These are phyloP conservation scores for Kryptolebias marmoratus DNA, from an alignment of 2,113 vertebrate species.

Conservation along the genomic window DNA sequence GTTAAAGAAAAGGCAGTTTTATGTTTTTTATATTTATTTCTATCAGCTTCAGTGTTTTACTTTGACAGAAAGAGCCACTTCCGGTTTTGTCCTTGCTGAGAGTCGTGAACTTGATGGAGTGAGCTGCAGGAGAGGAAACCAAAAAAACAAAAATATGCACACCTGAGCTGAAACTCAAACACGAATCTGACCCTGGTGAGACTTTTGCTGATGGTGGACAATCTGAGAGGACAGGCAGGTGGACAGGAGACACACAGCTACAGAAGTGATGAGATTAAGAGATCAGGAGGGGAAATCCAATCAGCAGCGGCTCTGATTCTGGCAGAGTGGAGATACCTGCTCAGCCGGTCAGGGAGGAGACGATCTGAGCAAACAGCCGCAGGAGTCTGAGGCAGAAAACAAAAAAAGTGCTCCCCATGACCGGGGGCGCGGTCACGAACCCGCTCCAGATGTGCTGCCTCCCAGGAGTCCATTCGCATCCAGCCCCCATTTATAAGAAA, in stretches of 20 bases:
- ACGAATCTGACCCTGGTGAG: not conserved
- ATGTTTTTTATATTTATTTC: no score
- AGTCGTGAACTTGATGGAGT: not conserved
- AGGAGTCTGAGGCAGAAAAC: not conserved
- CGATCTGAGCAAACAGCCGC: not conserved
- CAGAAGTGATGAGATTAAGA: slow-evolving; percentile 60
- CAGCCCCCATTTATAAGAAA: no score
- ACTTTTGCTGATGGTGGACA: not conserved
- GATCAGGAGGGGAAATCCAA: slow-evolving; percentile 52
- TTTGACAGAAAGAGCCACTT: slow-evolving; percentile 8
- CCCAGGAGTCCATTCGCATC: not conserved
- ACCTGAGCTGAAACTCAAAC: slow-evolving; percentile 2
- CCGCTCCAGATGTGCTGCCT: slow-evolving; percentile 30
- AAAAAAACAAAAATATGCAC: not conserved
- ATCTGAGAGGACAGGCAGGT: not conserved
- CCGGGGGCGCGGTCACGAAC: slow-evolving; percentile 11
- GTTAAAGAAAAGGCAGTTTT: no score
- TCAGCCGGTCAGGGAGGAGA: not conserved
- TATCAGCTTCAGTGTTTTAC: not conserved
- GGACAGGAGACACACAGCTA: slow-evolving; percentile 35
- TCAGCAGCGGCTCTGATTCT: slow-evolving; percentile 29
- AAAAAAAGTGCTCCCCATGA: not conserved
- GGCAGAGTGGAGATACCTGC: slow-evolving; percentile 5
- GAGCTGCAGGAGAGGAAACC: not conserved
- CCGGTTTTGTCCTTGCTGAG: slow-evolving; percentile 2